A percentile compares a stretch with the other conserved stretches of the same genome.
These are phyloP conservation scores for Amblyraja radiata DNA, from an alignment of 2,797 vertebrate genomes.

Conservation along the genomic window DNA sequence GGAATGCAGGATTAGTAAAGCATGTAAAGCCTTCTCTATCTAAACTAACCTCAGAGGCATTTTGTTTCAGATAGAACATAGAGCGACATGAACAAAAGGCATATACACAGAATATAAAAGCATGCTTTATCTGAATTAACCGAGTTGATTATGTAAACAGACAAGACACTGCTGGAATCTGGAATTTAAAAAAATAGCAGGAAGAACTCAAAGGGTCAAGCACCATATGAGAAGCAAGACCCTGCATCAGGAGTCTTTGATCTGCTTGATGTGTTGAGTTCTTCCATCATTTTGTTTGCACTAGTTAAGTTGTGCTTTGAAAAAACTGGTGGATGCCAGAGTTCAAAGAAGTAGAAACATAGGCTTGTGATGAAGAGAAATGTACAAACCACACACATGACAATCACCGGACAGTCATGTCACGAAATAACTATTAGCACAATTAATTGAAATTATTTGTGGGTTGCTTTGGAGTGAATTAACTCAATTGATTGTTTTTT, in stretches of 20 bases:
- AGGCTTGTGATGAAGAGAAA: not conserved
- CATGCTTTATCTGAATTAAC: not conserved
- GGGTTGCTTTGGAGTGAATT: too few relatives aligned
- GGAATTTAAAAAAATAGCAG: too few relatives aligned
- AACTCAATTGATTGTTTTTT: too few relatives aligned
- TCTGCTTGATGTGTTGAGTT: too few relatives aligned
- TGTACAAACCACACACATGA: not conserved
- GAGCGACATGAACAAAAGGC: not conserved
- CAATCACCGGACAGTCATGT: not conserved
- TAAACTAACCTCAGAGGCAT: not conserved
- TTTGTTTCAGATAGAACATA: not conserved
- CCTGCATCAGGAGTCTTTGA: too few relatives aligned
- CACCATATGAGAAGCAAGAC: too few relatives aligned
- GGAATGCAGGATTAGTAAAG: not conserved
- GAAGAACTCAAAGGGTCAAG: too few relatives aligned
- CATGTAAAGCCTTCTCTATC: not conserved
- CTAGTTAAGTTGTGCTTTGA: not conserved
- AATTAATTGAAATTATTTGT: not conserved
- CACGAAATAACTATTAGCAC: not conserved
- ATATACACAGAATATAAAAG: not conserved
- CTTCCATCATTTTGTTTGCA: too few relatives aligned
- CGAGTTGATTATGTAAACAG: too few relatives aligned
- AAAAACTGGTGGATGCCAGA: not conserved
- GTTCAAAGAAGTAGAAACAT: not conserved
- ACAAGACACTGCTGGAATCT: too few relatives aligned